These are phyloP conservation scores for Rhadina sibilatrix DNA, from an alignment of 2,113 vertebrate genomes.

Conservation along the genomic window DNA sequence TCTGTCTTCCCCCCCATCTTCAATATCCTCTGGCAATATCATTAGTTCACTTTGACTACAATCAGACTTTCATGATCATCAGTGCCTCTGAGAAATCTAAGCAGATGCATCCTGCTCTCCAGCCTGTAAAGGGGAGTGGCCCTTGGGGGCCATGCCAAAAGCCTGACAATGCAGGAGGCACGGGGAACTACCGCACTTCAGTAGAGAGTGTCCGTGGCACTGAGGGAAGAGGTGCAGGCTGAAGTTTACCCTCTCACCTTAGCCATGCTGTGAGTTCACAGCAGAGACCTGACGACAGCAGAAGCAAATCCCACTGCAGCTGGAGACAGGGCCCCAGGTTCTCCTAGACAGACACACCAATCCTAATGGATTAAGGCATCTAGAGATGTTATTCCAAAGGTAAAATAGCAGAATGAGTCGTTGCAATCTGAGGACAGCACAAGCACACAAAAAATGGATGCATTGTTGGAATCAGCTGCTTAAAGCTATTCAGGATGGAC, in stretches of 20 bases:
- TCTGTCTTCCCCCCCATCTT: neutral
- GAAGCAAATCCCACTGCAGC: neutral
- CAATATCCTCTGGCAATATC: neutral
- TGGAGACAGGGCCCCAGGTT: neutral
- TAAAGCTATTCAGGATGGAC: neutral
- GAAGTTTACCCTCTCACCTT: no score
- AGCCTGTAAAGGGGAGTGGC: neutral
- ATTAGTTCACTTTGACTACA: neutral
- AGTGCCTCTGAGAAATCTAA: neutral
- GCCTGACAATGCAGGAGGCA: neutral
- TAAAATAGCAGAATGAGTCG: neutral
- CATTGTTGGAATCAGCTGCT: neutral
- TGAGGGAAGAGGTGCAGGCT: neutral
- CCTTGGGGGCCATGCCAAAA: fast-evolving
- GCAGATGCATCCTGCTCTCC: neutral
- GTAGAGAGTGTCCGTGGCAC: neutral
- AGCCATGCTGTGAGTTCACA: neutral
- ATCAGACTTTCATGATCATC: neutral
- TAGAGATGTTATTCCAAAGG: neutral
- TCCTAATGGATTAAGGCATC: neutral
- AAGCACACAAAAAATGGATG: fast-evolving
- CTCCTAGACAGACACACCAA: neutral
- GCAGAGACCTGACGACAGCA: neutral
- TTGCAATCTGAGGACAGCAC: neutral
- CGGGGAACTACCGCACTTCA: fast-evolving